A percentile compares a stretch with the other conserved stretches of the same genome.
phyloP scores from a whole-genome alignment of 2,888 invertebrate genomes.

The Orthosia cruda region DNA sequence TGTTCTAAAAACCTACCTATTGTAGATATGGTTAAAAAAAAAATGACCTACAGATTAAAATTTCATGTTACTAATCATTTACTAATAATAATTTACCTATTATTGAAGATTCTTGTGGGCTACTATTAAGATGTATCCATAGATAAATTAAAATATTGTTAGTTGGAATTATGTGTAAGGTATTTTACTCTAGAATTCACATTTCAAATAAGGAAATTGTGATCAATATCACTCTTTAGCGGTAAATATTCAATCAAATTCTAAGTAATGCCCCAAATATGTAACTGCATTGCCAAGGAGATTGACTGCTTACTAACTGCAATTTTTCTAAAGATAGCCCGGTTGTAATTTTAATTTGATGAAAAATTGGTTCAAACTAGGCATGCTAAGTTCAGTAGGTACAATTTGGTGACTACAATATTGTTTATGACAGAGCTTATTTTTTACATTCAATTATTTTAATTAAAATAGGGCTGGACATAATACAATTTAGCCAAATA shows the following conservation, averaged over 20 bases:
- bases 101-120: too few relatives aligned
- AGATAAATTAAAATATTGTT: too few relatives aligned
- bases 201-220: neutral
- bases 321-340: neutral
- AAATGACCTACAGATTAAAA: too few relatives aligned
- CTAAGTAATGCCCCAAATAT: neutral
- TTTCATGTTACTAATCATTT: too few relatives aligned
- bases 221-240: neutral
- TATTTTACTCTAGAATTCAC: too few relatives aligned
- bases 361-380: neutral
- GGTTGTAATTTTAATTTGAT: neutral
- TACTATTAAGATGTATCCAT: too few relatives aligned
- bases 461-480: neutral
- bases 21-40: too few relatives aligned
- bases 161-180: too few relatives aligned
- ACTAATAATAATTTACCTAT: neutral
- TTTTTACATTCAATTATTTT: neutral
- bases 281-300: neutral
- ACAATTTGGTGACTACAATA: neutral
- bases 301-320: neutral
- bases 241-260: neutral
- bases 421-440: neutral
- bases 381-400: neutral
- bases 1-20: too few relatives aligned
- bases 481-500: neutral